phyloP scores from a whole-genome alignment of 2,888 invertebrate species.

The Ditylenchus weischeri region DNA sequence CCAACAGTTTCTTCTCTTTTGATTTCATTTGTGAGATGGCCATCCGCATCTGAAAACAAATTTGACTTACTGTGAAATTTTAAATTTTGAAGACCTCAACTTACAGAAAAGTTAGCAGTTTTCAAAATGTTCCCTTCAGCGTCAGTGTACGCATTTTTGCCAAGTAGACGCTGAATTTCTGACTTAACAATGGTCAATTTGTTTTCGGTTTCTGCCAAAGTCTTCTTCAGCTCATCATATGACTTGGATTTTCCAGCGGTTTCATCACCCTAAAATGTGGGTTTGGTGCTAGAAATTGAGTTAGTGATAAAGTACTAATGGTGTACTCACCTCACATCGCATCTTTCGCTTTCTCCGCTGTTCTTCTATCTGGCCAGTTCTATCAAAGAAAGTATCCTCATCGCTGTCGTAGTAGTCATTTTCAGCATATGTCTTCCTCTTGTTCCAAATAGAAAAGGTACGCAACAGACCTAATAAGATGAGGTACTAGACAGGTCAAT shows the following conservation, averaged over 20 bases:
- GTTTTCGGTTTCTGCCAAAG: constrained; percentile 19
- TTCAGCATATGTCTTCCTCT: constrained; percentile 38
- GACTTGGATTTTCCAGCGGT: constrained; percentile 19
- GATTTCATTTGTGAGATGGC: constrained; percentile 33
- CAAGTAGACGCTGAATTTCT: constrained; percentile 20
- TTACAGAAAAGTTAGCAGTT: constrained; percentile 29
- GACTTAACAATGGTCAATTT: constrained; percentile 19
- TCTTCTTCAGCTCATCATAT: constrained; percentile 22
- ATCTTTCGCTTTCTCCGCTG: constrained; percentile 77
- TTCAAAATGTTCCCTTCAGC: constrained; percentile 7
- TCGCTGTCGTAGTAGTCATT: constrained; percentile 91
- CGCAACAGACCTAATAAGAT: constrained; percentile 67
- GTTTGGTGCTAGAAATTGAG: too few relatives aligned
- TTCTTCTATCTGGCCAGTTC: constrained; percentile 85
- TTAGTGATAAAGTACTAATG: not conserved
- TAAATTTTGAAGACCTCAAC: not conserved
- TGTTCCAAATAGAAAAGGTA: constrained; percentile 34
- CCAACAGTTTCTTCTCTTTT: constrained; percentile 26
- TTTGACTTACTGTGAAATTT: too few relatives aligned
- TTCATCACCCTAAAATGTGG: constrained; percentile 20
- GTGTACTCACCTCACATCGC: constrained; percentile 47
- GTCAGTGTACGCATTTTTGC: constrained; percentile 17
- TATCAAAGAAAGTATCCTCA: constrained; percentile 89
- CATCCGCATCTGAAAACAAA: constrained; percentile 31
- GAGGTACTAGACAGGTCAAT: too few relatives aligned